phyloP scores from a whole-genome alignment of 2,113 vertebrate species.

The Chroicocephalus ridibundus region DNA sequence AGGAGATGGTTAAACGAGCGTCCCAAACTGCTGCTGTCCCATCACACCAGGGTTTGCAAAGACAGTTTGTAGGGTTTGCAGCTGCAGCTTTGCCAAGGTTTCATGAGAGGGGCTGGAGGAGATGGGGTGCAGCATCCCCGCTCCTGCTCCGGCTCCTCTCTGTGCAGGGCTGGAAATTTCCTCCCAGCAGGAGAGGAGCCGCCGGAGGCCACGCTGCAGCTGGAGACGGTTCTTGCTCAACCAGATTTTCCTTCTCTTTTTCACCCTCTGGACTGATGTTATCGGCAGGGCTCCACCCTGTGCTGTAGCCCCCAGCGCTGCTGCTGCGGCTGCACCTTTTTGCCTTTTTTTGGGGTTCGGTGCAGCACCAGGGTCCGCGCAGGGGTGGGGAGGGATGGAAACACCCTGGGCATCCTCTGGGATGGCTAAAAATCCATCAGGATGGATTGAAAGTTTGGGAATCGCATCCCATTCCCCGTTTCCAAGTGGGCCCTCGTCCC shows the following conservation, averaged over 20 bases:
- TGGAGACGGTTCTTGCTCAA: background rate
- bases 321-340: background rate
- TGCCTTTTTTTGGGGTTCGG: background rate
- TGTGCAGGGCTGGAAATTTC: background rate
- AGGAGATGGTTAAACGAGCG: background rate
- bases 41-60: background rate
- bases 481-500: background rate
- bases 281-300: constrained; percentile 10
- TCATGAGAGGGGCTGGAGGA: background rate
- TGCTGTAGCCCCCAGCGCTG: background rate
- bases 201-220: background rate
- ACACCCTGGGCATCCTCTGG: background rate
- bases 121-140: background rate
- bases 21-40: background rate
- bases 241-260: constrained; percentile 27
- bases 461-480: fast-evolving
- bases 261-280: background rate
- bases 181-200: background rate
- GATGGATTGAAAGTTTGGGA: background rate
- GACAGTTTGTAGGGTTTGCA: background rate
- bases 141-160: background rate
- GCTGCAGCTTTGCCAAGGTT: background rate
- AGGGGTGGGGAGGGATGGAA: background rate
- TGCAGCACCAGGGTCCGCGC: background rate
- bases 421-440: background rate